Evolutionary conservation across 2,888 invertebrate species (phyloP).

Genomic region (Ceratothoa steindachneri): DNA sequence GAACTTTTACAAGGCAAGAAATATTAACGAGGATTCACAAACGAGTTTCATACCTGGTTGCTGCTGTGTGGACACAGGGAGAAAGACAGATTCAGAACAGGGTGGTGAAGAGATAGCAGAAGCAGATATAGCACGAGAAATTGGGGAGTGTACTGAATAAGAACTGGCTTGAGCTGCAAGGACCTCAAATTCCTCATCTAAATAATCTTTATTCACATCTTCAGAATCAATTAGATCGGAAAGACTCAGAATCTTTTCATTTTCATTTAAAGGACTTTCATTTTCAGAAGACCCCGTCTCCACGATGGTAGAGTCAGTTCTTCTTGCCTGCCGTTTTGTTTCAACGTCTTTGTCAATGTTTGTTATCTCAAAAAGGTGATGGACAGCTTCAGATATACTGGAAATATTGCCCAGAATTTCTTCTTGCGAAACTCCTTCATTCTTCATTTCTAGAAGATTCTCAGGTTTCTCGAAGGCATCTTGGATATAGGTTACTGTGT

Average conservation of each 20-base stretch:
- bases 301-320: slow-evolving; percentile 27
- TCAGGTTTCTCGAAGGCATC: slow-evolving; percentile 25
- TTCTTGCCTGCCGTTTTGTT: slow-evolving; percentile 9
- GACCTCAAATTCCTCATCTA: slow-evolving; percentile 45
- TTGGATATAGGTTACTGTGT: slow-evolving; percentile 29
- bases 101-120: slow-evolving; percentile 23
- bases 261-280: slow-evolving; percentile 31
- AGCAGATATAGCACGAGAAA: slow-evolving; percentile 33
- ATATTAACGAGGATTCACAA: slow-evolving; percentile 31
- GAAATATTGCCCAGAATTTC: slow-evolving; percentile 31
- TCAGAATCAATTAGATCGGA: slow-evolving; percentile 45
- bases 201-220: slow-evolving; percentile 39
- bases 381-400: slow-evolving; percentile 26
- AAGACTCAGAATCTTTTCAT: slow-evolving; percentile 28
- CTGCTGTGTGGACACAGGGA: slow-evolving; percentile 29
- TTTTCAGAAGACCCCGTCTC: slow-evolving; percentile 31
- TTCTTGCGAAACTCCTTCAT: slow-evolving; percentile 13
- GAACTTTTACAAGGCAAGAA: neutral
- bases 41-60: slow-evolving; percentile 47
- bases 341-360: slow-evolving; percentile 9
- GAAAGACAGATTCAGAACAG: slow-evolving; percentile 26
- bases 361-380: slow-evolving; percentile 24
- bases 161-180: slow-evolving; percentile 35
- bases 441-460: neutral
- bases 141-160: slow-evolving; percentile 19